These are phyloP conservation scores for Magallana ariakensis DNA, from an alignment of 1,140 invertebrate species.

Conservation along the genomic window DNA sequence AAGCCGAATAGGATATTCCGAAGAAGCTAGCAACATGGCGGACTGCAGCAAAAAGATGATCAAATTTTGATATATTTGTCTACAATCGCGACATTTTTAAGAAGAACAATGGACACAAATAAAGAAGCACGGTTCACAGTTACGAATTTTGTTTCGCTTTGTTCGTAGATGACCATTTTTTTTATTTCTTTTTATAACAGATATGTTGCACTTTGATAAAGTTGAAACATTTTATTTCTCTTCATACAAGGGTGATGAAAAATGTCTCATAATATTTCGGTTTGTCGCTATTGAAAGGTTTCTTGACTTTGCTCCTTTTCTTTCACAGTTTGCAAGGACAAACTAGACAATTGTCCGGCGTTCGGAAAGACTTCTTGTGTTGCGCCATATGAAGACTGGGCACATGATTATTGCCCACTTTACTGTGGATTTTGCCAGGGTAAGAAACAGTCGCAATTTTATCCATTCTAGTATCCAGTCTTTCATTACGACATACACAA, in stretches of 20 bases:
- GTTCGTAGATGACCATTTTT: no score
- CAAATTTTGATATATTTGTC: neutral
- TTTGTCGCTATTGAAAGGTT: no score
- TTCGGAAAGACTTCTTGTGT: constrained; percentile 59
- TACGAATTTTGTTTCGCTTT: neutral
- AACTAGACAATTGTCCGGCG: constrained; percentile 59
- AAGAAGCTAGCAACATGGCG: no score
- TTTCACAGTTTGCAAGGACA: constrained; percentile 53
- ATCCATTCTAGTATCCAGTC: no score
- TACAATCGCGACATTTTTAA: neutral
- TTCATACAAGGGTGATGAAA: no score
- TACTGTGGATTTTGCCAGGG: constrained; percentile 65
- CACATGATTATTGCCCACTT: constrained; percentile 61
- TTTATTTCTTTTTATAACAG: no score
- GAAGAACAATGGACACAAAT: constrained; percentile 11
- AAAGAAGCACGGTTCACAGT: neutral
- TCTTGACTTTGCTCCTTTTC: neutral
- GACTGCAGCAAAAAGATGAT: no score
- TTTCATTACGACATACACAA: no score
- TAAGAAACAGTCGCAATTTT: neutral
- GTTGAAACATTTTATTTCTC: no score
- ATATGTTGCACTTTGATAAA: no score
- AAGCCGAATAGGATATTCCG: no score
- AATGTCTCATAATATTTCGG: no score
- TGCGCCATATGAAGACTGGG: constrained; percentile 58